Evolutionary conservation across 2,888 invertebrate species (phyloP).

Genomic region (Drosophila seclusa): DNA sequence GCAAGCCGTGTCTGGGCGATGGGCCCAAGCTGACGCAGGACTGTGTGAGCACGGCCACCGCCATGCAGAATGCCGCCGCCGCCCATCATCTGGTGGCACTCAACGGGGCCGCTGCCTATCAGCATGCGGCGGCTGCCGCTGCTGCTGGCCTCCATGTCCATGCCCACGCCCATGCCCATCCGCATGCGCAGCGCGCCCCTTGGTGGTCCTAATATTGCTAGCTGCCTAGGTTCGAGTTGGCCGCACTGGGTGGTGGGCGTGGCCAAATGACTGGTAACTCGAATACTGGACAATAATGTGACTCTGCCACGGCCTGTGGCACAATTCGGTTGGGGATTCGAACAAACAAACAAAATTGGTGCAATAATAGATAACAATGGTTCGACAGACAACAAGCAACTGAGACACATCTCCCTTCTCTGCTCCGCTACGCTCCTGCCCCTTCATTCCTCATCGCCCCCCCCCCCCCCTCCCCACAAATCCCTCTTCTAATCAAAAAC

Average conservation of each 20-base stretch:
- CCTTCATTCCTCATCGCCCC: background rate
- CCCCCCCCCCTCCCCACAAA: background rate
- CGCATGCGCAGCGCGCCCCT: slow-evolving; percentile 74
- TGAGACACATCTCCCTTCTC: slow-evolving; percentile 1
- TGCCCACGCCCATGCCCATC: slow-evolving; percentile 70
- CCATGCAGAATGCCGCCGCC: slow-evolving; percentile 84
- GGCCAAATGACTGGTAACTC: slow-evolving; percentile 62
- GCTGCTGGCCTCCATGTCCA: slow-evolving; percentile 84
- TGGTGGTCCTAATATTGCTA: slow-evolving; percentile 85
- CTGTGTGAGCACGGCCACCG: slow-evolving; percentile 84
- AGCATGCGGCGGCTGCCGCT: slow-evolving; percentile 84
- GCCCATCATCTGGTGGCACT: slow-evolving; percentile 74
- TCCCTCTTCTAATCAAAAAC: background rate
- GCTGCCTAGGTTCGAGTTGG: slow-evolving; percentile 41
- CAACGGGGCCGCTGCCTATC: slow-evolving; percentile 79
- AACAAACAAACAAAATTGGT: slow-evolving; percentile 61
- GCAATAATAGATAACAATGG: slow-evolving; percentile 62
- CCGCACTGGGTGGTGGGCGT: slow-evolving; percentile 13
- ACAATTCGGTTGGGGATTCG: slow-evolving; percentile 22
- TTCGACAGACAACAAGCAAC: slow-evolving; percentile 21
- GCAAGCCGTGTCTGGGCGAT: slow-evolving; percentile 93
- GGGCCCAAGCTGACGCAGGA: slow-evolving; percentile 85
- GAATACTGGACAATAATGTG: slow-evolving; percentile 79
- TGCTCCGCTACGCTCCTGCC: background rate
- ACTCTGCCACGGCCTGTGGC: slow-evolving; percentile 9